Evolutionary conservation across 2,888 invertebrate species (phyloP).

Genomic region (Theodoxus fluviatilis): DNA sequence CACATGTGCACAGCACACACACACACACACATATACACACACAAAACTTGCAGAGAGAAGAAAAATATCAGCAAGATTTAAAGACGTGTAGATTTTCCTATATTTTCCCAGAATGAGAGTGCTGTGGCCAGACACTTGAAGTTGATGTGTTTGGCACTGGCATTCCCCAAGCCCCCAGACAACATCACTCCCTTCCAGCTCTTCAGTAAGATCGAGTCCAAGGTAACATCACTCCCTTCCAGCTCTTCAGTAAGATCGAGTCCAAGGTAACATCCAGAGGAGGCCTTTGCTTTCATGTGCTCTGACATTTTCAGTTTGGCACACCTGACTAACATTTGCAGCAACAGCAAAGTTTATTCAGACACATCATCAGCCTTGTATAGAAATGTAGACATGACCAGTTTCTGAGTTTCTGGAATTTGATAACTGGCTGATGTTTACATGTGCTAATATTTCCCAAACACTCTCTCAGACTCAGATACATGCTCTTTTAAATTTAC

Average conservation of each 20-base stretch:
- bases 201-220: conserved; percentile 79
- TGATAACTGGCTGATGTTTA: too few species aligned
- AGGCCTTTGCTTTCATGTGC: too few species aligned
- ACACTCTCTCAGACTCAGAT: too few species aligned
- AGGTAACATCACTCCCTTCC: conserved; percentile 66
- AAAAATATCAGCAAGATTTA: background rate
- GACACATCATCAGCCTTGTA: background rate
- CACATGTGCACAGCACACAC: too few species aligned
- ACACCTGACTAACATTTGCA: too few species aligned
- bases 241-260: conserved; percentile 80
- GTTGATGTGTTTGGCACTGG: conserved; percentile 79
- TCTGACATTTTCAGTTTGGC: too few species aligned
- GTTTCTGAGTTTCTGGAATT: too few species aligned
- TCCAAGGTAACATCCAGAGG: conserved; percentile 71
- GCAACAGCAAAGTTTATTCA: background rate
- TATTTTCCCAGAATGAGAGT: conserved; percentile 78
- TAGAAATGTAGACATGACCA: too few species aligned
- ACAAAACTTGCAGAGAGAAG: background rate
- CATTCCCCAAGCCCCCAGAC: conserved; percentile 86
- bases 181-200: conserved; percentile 79
- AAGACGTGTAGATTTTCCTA: background rate
- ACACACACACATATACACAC: too few species aligned
- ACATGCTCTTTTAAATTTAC: too few species aligned
- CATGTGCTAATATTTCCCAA: too few species aligned
- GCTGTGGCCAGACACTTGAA: conserved; percentile 81